Base-by-base conservation (phyloP, 2,797 vertebrate genomes). In the Sebastes trivittatus region DNA sequence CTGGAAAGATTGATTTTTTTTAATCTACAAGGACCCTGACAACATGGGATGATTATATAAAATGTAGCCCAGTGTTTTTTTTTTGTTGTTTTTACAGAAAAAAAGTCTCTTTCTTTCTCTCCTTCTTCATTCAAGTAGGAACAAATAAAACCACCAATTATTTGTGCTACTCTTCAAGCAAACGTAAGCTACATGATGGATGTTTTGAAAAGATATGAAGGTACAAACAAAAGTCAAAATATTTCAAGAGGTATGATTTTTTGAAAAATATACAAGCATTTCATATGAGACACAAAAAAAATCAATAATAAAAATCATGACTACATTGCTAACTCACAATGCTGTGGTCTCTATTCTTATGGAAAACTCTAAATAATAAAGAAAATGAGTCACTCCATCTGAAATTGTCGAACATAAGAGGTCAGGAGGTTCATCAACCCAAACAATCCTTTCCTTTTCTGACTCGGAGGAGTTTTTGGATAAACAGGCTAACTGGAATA, bases 271-370 rank as follows among this genome's bases (percentile, higher is more conserved):
- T 84, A 91, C 84, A 94, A 77, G 42, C 84, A 88, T 84, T 87
- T 87, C 68, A 91, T 80, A 80, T 78, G 67, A 86, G 65, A 87
- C 81, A 86, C 80, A 86, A 64, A 87, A 82, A 42, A 42, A 84
- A 81, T 49, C 77, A 93, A 90, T 63, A 92, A 85, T 80, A 90
- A 88, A 89, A 87, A 82, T 62, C 5, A 83, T 52, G 89, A 91
- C 83, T 90, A 92, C 84, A 91, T 88, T 90, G 87, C 90, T 92
- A 93, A 94, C 90, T 94, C 93, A 94, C 92, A 94, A 94, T 89
- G 90, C 72, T 93, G 94, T 91, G 91, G 93, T 93, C 93, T 96
- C 94, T 94, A 93, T 92, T 85, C 82, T 91, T 87, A 54, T 81
- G 80, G 76, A 82, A 90, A 93, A 91, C 84, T 84, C 80, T 75